Conservation (phyloP, 2,797 vertebrate species). For the Pachyuromys duprasi region DNA sequence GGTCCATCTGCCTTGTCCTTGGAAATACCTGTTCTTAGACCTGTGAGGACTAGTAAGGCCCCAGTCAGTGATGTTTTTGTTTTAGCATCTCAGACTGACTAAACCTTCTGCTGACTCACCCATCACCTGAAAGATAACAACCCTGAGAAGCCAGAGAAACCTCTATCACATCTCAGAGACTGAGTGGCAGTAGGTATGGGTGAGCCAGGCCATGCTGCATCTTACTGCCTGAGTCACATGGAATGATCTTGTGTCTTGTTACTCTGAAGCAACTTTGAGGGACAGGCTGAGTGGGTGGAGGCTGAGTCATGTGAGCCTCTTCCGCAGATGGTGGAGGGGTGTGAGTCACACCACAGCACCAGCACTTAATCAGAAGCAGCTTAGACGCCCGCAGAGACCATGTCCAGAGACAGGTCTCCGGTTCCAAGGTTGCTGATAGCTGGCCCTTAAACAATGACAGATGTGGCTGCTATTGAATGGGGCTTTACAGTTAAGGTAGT, state of each 20-base stretch:
- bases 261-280: neutral
- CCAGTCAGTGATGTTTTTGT: neutral
- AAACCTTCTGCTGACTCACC: neutral
- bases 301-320: slow-evolving; percentile 39
- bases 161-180: neutral
- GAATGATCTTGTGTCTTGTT: neutral
- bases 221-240: slow-evolving; percentile 39
- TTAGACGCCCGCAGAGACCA: neutral
- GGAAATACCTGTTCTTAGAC: neutral
- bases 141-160: neutral
- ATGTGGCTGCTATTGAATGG: neutral
- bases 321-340: neutral
- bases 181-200: neutral
- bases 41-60: neutral
- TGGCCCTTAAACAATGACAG: neutral
- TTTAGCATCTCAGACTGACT: neutral
- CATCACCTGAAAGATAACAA: neutral
- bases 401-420: neutral
- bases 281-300: neutral
- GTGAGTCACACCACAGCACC: slow-evolving; percentile 56
- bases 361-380: neutral
- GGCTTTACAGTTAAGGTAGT: neutral
- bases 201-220: neutral
- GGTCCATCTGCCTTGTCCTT: neutral
- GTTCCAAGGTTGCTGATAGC: neutral